Evolutionary conservation across 2,888 invertebrate genomes (phyloP).

Genomic region (Nycteola revayana): DNA sequence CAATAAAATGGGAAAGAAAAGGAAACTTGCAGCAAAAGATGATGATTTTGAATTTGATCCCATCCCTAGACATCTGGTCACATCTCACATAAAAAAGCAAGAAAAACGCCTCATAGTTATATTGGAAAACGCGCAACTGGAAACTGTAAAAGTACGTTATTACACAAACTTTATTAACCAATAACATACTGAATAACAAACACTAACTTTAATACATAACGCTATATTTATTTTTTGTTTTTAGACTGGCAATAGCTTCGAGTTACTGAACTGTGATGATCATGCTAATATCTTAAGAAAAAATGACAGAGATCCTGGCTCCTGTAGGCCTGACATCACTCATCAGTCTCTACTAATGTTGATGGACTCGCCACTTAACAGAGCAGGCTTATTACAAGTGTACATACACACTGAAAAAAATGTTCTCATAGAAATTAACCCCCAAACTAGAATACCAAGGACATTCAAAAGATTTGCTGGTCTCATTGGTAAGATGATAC

Average conservation of each 20-base stretch:
- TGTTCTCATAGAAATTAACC: constrained; percentile 97
- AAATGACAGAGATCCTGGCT: constrained; percentile 92
- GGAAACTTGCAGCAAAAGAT: constrained; percentile 72
- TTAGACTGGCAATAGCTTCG: constrained; percentile 93
- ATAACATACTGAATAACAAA: too few species aligned
- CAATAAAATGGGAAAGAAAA: constrained; percentile 76
- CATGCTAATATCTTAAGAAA: constrained; percentile 92
- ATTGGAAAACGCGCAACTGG: constrained; percentile 96
- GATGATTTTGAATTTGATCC: constrained; percentile 91
- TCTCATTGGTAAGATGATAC: constrained; percentile 92
- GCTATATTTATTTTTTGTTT: constrained; percentile 33
- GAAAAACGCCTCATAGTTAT: constrained; percentile 96
- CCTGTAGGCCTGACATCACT: constrained; percentile 97
- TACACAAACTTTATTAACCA: constrained; percentile 5
- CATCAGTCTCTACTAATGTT: constrained; percentile 99
- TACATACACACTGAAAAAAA: constrained; percentile 95
- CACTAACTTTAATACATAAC: too few species aligned
- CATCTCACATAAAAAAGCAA: constrained; percentile 89
- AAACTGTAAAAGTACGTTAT: constrained; percentile 93
- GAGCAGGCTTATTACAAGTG: constrained; percentile 97
- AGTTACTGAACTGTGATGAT: constrained; percentile 96
- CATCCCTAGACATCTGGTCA: constrained; percentile 88
- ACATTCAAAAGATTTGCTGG: constrained; percentile 99
- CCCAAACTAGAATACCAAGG: constrained; percentile 97
- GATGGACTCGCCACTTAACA: constrained; percentile 97